A percentile compares a stretch with the other conserved stretches of the same genome.
phyloP scores from a whole-genome alignment of 1,140 invertebrate genomes.

The Panagrolaimus sp. region DNA sequence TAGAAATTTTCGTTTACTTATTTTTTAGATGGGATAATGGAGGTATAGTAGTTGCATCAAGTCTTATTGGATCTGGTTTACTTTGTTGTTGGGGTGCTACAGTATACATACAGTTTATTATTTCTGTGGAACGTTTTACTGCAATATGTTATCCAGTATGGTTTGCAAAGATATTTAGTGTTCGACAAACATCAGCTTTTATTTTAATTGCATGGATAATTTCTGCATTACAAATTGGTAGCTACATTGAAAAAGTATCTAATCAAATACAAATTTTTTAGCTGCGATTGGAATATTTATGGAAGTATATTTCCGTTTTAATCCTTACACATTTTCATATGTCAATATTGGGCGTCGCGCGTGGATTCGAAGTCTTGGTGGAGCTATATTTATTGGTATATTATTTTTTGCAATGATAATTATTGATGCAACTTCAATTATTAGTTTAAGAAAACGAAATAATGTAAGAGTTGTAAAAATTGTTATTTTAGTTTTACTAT shows the following conservation, averaged over 20 bases:
- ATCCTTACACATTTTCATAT: no score
- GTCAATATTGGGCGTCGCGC: no score
- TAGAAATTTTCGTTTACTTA: no score
- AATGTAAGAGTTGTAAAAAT: neutral
- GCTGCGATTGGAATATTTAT: no score
- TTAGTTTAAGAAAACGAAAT: neutral
- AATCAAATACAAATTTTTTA: no score
- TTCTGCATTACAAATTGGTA: neutral
- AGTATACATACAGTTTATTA: neutral
- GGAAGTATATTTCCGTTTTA: no score
- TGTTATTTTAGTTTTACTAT: neutral
- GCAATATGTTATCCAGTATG: neutral
- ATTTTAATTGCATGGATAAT: neutral
- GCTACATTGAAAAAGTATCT: no score
- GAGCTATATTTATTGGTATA: neutral
- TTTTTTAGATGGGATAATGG: no score
- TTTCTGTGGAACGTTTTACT: neutral
- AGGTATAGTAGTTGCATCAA: no score
- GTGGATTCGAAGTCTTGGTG: no score
- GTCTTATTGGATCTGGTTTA: no score
- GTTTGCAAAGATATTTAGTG: neutral
- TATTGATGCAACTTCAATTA: neutral
- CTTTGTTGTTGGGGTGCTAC: neutral
- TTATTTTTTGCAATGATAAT: neutral
- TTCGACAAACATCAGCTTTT: neutral